Base-by-base conservation (phyloP, 2,888 invertebrate genomes). In the Gisinianus flammeolus region DNA sequence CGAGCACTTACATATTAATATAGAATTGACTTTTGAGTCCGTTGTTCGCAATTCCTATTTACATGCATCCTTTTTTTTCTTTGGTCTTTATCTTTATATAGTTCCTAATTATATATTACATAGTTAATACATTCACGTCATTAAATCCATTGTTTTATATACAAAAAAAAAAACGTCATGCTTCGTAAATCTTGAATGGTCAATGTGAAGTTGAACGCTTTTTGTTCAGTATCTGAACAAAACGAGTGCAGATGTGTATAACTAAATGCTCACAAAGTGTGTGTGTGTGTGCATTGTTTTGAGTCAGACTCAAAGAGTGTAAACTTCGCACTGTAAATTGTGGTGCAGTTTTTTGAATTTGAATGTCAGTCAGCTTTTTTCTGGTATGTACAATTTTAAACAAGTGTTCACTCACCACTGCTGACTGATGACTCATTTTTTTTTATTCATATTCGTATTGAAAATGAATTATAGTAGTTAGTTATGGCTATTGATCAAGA, bases 111-210 rank as follows among this genome's bases (percentile, higher is more conserved):
- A 62, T 62, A 62, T 26, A 58, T 58, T 58, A 8, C 22, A 62
- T 28, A 62, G 12, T 24, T 62, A 24, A 62, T 62, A 26, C 62
- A 24, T 62, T 62, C 26, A 22, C 62, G 3, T 62, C 8, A 62
- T 5, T 62, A 62, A 62, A 22, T 62, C 62, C 26, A 62, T 62
- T 62, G 62, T 62, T 26, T 62, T 24, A 28, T 24, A 26, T n/a
- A n/a, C n/a, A n/a, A n/a, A n/a, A n/a, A n/a, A n/a, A n/a, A n/a
- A 22, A 22, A 26, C 24, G 24, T 62, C 62, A 62, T 62, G 62
- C 62, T 62, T 62, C 62, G 62, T 62, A 62, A 62, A 62, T 26
- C 62, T 62, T 62, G 62, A 62, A 62, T 62, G 62, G 62, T 62
- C 62, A 62, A 26, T 62, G 58, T n/a, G n/a, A n/a, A 58, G 44